These are phyloP conservation scores for Loris lydekkerianus DNA, from an alignment of 2,797 vertebrate genomes.

Conservation along the genomic window DNA sequence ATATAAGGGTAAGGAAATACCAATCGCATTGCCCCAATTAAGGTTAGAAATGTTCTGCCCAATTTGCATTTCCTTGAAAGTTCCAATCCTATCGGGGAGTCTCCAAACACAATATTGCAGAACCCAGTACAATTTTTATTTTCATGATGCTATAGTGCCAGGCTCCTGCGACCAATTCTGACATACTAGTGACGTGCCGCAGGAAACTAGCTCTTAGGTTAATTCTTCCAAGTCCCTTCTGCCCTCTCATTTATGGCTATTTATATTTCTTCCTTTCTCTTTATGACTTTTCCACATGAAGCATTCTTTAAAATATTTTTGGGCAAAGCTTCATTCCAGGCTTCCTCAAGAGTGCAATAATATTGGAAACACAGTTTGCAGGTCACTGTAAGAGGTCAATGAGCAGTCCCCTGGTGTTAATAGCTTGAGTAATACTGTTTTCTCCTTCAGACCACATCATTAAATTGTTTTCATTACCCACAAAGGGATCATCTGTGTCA, in stretches of 20 bases:
- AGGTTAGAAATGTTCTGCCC: background rate
- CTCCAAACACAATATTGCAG: slow-evolving; percentile 8
- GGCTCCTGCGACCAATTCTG: background rate
- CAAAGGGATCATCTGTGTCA: slow-evolving; percentile 58
- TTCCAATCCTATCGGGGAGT: background rate
- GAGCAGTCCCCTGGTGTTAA: slow-evolving; percentile 50
- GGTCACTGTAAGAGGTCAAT: slow-evolving; percentile 64
- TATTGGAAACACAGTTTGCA: slow-evolving; percentile 28
- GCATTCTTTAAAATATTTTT: slow-evolving; percentile 56
- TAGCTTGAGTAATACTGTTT: slow-evolving; percentile 62
- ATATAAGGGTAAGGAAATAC: background rate
- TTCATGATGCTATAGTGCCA: background rate
- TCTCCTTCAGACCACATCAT: slow-evolving; percentile 73
- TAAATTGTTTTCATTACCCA: slow-evolving; percentile 78
- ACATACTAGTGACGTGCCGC: background rate
- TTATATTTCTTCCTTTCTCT: slow-evolving; percentile 12
- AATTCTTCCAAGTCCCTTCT: slow-evolving; percentile 42
- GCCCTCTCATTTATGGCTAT: background rate
- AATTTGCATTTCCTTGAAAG: background rate
- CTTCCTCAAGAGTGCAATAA: slow-evolving; percentile 60
- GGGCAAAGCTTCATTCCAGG: background rate
- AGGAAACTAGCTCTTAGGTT: background rate
- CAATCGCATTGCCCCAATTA: background rate
- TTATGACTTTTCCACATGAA: slow-evolving; percentile 16
- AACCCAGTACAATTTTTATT: background rate